Conservation (phyloP, 2,888 invertebrate genomes). For the Aelia acuminata region DNA sequence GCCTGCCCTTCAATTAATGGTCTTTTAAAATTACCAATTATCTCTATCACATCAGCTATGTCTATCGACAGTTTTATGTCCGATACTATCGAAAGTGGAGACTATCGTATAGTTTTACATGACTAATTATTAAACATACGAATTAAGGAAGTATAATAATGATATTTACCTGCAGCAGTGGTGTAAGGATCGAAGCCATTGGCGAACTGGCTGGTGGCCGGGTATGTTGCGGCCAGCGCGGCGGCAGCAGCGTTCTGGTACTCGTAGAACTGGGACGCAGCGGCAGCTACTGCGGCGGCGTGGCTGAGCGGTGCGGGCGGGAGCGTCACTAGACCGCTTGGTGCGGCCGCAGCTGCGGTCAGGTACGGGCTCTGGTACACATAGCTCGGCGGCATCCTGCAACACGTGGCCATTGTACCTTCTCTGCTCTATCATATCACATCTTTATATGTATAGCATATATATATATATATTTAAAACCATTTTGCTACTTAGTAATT, state of each 20-base stretch:
- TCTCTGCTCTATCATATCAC: neutral
- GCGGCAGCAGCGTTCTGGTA: slow-evolving; percentile 80
- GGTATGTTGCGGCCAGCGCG: slow-evolving; percentile 78
- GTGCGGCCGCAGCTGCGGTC: slow-evolving; percentile 73
- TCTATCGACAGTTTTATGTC: too few relatives aligned
- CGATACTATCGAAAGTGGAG: too few relatives aligned
- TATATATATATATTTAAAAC: too few relatives aligned
- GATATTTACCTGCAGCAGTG: slow-evolving; percentile 78
- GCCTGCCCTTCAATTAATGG: too few relatives aligned
- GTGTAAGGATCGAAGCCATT: slow-evolving; percentile 84
- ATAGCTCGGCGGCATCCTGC: slow-evolving; percentile 81
- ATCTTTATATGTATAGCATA: too few relatives aligned
- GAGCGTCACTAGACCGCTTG: slow-evolving; percentile 70
- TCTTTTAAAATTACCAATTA: too few relatives aligned
- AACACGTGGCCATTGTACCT: slow-evolving; percentile 67
- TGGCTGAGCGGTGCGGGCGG: slow-evolving; percentile 71
- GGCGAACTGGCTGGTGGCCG: slow-evolving; percentile 68
- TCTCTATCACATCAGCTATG: too few relatives aligned
- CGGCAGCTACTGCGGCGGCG: slow-evolving; percentile 79
- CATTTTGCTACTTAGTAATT: too few relatives aligned
- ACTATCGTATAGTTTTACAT: too few relatives aligned
- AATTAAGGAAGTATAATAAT: too few relatives aligned
- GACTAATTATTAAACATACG: too few relatives aligned
- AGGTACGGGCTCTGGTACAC: slow-evolving; percentile 82
- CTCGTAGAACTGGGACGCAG: slow-evolving; percentile 85